Evolutionary conservation across 2,113 vertebrate genomes (phyloP).

Genomic region (Hippocampus zosterae): DNA sequence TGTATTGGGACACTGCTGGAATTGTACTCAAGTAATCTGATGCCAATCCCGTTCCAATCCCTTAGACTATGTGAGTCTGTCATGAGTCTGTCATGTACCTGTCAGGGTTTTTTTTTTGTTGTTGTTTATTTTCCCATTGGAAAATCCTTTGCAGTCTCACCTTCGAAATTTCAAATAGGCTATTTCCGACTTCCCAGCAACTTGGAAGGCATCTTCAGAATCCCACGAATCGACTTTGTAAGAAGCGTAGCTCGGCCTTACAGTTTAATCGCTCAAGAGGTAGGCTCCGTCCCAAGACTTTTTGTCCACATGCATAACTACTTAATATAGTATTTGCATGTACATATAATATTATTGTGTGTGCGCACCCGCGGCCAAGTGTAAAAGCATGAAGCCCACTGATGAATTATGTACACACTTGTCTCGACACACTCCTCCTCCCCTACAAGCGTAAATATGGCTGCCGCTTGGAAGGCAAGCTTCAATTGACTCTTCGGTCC

Average conservation of each 20-base stretch:
- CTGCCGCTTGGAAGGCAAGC: slow-evolving; percentile 41
- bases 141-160: not conserved
- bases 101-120: not conserved
- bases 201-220: not conserved
- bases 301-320: not conserved
- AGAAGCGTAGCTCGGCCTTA: not conserved
- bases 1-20: not conserved
- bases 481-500: slow-evolving; percentile 46
- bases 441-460: slow-evolving; percentile 46
- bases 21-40: not conserved
- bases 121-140: not conserved
- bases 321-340: not conserved
- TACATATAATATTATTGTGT: not conserved
- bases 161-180: not conserved
- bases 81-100: too few species aligned
- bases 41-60: not conserved
- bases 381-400: slow-evolving; percentile 22
- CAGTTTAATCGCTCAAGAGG: not conserved
- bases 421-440: slow-evolving; percentile 31
- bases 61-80: too few species aligned
- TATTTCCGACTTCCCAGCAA: not conserved
- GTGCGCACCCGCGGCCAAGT: slow-evolving; percentile 35
- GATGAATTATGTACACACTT: slow-evolving; percentile 61
- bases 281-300: not conserved
- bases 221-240: not conserved